phyloP scores from a whole-genome alignment of 2,888 invertebrate species.

The Epistrophe eligans region DNA sequence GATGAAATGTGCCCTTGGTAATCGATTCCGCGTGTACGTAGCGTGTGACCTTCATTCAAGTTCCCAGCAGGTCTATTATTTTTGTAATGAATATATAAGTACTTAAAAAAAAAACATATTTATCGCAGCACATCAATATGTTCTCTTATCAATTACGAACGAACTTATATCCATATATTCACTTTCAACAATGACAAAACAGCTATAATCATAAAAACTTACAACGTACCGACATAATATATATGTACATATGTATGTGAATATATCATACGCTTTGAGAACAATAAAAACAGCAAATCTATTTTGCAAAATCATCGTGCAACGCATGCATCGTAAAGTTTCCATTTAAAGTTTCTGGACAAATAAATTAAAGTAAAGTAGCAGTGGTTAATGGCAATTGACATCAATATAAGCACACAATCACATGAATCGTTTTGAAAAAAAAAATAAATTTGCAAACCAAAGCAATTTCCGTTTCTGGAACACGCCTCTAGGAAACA shows the following conservation, averaged over 20 bases:
- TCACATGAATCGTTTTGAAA: slow-evolving; percentile 17
- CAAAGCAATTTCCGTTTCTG: slow-evolving; percentile 36
- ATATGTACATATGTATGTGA: no score
- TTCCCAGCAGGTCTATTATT: neutral
- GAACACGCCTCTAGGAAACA: neutral
- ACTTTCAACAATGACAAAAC: neutral
- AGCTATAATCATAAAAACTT: neutral
- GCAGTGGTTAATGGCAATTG: slow-evolving; percentile 39
- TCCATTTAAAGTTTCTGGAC: neutral
- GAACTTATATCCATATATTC: neutral
- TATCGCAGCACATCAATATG: neutral
- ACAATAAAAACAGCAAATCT: neutral
- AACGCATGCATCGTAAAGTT: neutral
- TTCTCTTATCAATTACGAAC: slow-evolving; percentile 1
- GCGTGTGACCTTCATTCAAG: slow-evolving; percentile 8
- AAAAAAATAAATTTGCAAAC: neutral
- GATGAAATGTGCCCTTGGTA: neutral
- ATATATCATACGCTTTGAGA: neutral
- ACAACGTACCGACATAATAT: neutral
- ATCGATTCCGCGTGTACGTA: neutral
- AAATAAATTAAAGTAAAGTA: slow-evolving; percentile 14
- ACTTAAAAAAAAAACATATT: no score
- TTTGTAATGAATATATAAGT: neutral
- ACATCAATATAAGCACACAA: slow-evolving; percentile 40
- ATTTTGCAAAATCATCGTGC: neutral